Conservation (phyloP, 2,888 invertebrate species). For the Megastigmus dorsalis region DNA sequence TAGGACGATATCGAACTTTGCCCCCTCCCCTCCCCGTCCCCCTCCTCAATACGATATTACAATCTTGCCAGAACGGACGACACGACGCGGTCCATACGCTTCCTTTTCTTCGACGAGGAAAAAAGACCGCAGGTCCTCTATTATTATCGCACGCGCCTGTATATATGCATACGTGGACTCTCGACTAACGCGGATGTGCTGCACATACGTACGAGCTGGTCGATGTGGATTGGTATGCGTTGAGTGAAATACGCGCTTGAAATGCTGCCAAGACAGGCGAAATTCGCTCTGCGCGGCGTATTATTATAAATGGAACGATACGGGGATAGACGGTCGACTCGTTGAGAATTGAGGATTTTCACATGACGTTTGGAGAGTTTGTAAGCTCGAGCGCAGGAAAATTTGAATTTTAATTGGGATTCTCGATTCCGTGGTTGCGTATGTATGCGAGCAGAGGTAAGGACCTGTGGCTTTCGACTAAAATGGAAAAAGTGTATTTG, state of each 20-base stretch:
- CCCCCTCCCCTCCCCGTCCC: not conserved
- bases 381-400: not conserved
- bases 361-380: not conserved
- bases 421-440: no score
- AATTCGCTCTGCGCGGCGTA: conserved; percentile 1
- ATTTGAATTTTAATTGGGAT: conserved; percentile 35
- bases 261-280: conserved; percentile 26
- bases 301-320: conserved; percentile 32
- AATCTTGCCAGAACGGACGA: conserved; percentile 24
- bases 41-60: conserved; percentile 36
- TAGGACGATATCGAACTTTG: conserved; percentile 11
- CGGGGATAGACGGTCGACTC: not conserved
- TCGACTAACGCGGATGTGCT: not conserved
- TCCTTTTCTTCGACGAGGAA: not conserved
- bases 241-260: not conserved
- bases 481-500: no score
- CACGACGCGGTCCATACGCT: no score
- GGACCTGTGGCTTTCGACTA: no score
- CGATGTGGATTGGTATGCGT: no score
- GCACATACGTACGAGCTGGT: no score
- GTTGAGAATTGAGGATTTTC: conserved; percentile 28
- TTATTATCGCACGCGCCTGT: not conserved
- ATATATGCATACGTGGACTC: not conserved
- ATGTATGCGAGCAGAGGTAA: no score
- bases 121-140: not conserved